Conservation (phyloP, 2,797 vertebrate species). For the Cacajao melanocephalus region DNA sequence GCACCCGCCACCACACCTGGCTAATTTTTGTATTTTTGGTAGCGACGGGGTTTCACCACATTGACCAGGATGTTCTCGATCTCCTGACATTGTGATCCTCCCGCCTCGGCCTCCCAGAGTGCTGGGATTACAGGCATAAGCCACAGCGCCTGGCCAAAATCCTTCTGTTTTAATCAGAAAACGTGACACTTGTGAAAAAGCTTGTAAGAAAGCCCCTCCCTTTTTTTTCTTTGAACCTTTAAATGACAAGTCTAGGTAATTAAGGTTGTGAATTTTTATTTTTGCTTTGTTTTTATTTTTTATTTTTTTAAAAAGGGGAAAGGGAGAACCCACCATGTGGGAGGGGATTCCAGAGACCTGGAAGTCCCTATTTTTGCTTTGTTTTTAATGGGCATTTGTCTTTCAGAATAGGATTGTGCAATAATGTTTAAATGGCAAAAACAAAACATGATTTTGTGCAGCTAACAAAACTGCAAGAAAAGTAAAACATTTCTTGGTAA, state of each 20-base stretch:
- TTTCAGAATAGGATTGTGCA: constrained; percentile 95
- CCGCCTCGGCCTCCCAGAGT: too few relatives aligned
- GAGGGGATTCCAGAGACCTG: too few relatives aligned
- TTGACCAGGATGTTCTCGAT: too few relatives aligned
- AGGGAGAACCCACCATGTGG: too few relatives aligned
- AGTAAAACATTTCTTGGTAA: constrained; percentile 88
- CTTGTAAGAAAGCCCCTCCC: constrained; percentile 83
- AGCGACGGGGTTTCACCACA: too few relatives aligned
- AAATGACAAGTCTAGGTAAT: constrained; percentile 84
- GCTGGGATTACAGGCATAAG: too few relatives aligned
- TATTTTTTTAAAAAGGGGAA: too few relatives aligned
- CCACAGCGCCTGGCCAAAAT: too few relatives aligned
- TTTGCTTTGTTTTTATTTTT: constrained; percentile 88
- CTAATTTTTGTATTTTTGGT: too few relatives aligned
- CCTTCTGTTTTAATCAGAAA: constrained; percentile 84
- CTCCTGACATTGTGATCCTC: too few relatives aligned
- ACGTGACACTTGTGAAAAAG: constrained; percentile 87
- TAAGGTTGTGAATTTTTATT: constrained; percentile 89
- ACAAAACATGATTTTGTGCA: constrained; percentile 89
- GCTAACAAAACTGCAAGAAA: constrained; percentile 94
- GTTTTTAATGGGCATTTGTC: constrained; percentile 94
- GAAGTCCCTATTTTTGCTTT: constrained; percentile 83
- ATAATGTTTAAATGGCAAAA: constrained; percentile 90
- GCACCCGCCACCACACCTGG: too few relatives aligned
- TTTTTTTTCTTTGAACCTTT: constrained; percentile 77